Evolutionary conservation across 2,113 vertebrate genomes (phyloP), one percentile per base, ranked within the genome.

Genomic region (Hemiprocne comata): DNA sequence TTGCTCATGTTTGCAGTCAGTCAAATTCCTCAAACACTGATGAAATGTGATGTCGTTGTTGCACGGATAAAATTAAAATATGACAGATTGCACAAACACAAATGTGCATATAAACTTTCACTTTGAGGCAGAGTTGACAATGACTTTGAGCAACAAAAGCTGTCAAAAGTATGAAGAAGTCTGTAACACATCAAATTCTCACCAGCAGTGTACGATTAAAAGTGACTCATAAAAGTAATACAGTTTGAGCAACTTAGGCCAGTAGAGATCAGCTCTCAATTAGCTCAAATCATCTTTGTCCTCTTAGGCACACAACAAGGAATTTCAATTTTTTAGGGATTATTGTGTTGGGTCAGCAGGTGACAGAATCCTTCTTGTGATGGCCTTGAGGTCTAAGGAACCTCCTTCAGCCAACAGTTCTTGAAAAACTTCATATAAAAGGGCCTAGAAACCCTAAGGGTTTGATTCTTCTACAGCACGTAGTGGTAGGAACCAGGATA

Each of bases 1-100:
- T 93, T 95, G 96, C 85, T 97, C 97, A 33, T 97, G 97, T 98
- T 96, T 98, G 95, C 97, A 98, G 94, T 97, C 96, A 97, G 92
- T 97, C 97, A 98, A 95, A 97, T 94, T 97, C 96, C 96, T 95
- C 93, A 94, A 73, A 96, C 82, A 85, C 89, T 94, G 95, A 95
- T 72, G 92, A 97, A 98, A 97, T 75, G 72, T 34, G 91, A 97
- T 87, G 95, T 75, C 92, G 87, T 96, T 95, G 91, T 80, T 95
- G 88, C 92, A 97, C 93, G 97, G 96, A 95, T 60, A 67, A 97
- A 97, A 97, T 97, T 94, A 95, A 97, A 98, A 97, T 96, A 95
- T 92, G 97, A 97, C 96, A 97, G 96, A 91, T 94, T 90, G 92
- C 97, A 97, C 94, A 96, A 97, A 98, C 96, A 95, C 93, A 97